Conservation (phyloP, 2,113 vertebrate genomes). For the Apeltes quadracus region DNA sequence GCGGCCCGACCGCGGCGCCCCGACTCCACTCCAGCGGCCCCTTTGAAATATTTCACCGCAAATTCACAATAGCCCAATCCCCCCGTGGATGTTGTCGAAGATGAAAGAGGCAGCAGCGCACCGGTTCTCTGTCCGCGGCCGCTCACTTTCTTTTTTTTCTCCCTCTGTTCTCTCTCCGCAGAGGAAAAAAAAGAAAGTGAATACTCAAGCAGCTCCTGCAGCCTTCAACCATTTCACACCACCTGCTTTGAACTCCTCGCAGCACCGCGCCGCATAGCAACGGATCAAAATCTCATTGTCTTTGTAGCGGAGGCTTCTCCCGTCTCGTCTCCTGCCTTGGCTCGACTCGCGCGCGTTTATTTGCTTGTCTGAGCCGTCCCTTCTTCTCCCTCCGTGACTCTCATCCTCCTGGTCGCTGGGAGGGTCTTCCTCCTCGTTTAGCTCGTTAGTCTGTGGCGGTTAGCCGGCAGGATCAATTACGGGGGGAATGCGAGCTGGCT, state of each 20-base stretch:
- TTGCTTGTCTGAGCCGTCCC: conserved; percentile 63
- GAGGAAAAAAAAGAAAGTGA: conserved; percentile 72
- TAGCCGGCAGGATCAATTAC: conserved; percentile 80
- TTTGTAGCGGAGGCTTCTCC: conserved; percentile 62
- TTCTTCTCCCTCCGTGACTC: conserved; percentile 41
- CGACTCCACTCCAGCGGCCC: conserved; percentile 57
- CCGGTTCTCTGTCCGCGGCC: conserved; percentile 72
- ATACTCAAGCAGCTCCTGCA: conserved; percentile 77
- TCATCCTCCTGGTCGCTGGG: conserved; percentile 60
- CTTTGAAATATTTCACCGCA: conserved; percentile 80
- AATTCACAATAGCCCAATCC: conserved; percentile 76
- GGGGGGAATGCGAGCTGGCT: conserved; percentile 72
- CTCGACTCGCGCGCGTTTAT: conserved; percentile 68
- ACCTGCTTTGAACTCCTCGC: conserved; percentile 73
- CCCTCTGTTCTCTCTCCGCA: conserved; percentile 52
- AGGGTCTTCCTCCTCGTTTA: conserved; percentile 78
- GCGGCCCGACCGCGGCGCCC: conserved; percentile 55
- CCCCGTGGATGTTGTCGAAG: conserved; percentile 77
- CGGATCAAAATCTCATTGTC: conserved; percentile 62
- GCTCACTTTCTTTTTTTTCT: conserved; percentile 63
- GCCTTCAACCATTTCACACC: conserved; percentile 77
- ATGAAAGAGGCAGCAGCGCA: conserved; percentile 76
- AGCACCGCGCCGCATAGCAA: conserved; percentile 65
- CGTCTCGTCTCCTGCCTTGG: conserved; percentile 58
- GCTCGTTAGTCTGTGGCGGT: conserved; percentile 78